Evolutionary conservation across 2,888 invertebrate genomes (phyloP).

Genomic region (Automeris io): DNA sequence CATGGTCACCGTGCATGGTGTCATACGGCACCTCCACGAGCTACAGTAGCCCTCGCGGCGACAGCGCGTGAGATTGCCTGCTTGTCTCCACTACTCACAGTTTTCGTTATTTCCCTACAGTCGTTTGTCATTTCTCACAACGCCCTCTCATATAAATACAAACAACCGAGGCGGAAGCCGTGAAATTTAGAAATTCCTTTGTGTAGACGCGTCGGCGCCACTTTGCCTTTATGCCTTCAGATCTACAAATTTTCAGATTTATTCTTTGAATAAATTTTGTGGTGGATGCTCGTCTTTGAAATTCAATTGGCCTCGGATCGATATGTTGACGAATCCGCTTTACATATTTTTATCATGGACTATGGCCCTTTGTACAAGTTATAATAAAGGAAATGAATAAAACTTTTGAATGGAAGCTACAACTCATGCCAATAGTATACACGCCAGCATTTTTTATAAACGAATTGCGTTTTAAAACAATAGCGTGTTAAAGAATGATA

Average conservation of each 20-base stretch:
- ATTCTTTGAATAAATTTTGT: slow-evolving; percentile 77
- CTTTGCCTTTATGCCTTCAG: slow-evolving; percentile 70
- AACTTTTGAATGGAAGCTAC: no score
- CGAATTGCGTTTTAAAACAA: no score
- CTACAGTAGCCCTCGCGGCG: slow-evolving; percentile 21
- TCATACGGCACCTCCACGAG: neutral
- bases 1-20: neutral
- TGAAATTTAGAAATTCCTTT: slow-evolving; percentile 77
- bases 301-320: slow-evolving; percentile 73
- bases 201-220: slow-evolving; percentile 69
- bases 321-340: slow-evolving; percentile 67
- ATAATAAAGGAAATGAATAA: no score
- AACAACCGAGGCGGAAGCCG: slow-evolving; percentile 72
- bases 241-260: slow-evolving; percentile 77
- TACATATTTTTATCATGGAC: slow-evolving; percentile 49
- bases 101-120: slow-evolving; percentile 37
- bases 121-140: slow-evolving; percentile 71
- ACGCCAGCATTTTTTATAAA: no score
- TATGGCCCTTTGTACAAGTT: slow-evolving; percentile 40
- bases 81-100: slow-evolving; percentile 17
- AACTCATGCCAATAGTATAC: no score
- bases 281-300: slow-evolving; percentile 74
- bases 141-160: slow-evolving; percentile 69
- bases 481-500: no score
- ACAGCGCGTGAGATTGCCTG: slow-evolving; percentile 34